Conservation (phyloP, 2,797 vertebrate genomes). For the Neopelma chrysocephalum region DNA sequence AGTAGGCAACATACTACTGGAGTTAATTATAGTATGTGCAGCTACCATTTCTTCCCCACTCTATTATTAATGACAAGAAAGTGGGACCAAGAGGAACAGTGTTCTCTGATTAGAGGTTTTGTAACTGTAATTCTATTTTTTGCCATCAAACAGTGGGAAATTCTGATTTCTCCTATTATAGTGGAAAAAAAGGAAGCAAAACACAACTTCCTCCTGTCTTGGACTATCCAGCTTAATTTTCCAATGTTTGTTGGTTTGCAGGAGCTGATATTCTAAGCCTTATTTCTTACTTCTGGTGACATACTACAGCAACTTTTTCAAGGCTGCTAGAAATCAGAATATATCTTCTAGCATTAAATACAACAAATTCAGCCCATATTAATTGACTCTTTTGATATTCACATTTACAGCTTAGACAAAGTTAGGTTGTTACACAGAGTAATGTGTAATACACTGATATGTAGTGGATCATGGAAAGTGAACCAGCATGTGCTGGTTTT, state of each 20-base stretch:
- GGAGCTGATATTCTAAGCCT: neutral
- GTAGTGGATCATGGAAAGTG: neutral
- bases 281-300: neutral
- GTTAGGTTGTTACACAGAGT: neutral
- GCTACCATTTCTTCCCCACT: neutral
- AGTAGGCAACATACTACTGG: neutral
- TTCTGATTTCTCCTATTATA: neutral
- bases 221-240: neutral
- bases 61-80: neutral
- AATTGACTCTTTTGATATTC: neutral
- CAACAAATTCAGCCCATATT: neutral
- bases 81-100: neutral
- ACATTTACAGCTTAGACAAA: neutral
- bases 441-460: neutral
- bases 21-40: neutral
- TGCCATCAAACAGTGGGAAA: neutral
- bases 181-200: neutral
- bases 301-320: neutral
- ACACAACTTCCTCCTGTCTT: neutral
- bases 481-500: neutral
- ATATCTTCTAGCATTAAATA: neutral
- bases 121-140: neutral
- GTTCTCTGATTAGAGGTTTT: neutral
- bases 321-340: neutral
- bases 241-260: neutral